phyloP scores from a whole-genome alignment of 1,140 invertebrate genomes.

The Lasaia peninsularis region DNA sequence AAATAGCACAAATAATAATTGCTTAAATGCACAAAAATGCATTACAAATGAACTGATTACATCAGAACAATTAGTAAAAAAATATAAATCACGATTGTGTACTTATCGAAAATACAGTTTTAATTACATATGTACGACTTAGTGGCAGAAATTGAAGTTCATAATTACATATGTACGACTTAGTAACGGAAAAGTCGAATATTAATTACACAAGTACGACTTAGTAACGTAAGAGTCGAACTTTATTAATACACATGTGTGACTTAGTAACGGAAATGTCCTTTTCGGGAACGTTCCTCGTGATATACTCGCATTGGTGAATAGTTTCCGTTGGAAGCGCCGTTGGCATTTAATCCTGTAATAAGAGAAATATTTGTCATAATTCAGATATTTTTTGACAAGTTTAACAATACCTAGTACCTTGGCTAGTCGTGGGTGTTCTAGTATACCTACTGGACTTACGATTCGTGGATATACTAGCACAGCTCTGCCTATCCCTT shows the following conservation, averaged over 20 bases:
- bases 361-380: conserved; percentile 17
- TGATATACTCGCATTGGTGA: conserved; percentile 87
- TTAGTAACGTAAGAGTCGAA: too few relatives aligned
- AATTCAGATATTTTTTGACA: too few relatives aligned
- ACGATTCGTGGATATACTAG: too few relatives aligned
- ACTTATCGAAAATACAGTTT: conserved; percentile 33
- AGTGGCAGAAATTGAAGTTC: conserved; percentile 79
- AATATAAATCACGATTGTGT: conserved; percentile 61
- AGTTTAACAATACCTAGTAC: too few relatives aligned
- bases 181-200: conserved; percentile 85
- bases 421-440: too few relatives aligned
- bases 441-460: too few relatives aligned
- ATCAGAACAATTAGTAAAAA: conserved; percentile 41
- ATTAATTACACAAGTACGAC: conserved; percentile 12
- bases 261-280: conserved; percentile 86
- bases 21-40: conserved; percentile 27
- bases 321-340: conserved; percentile 80
- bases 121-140: conserved; percentile 38
- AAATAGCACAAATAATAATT: conserved; percentile 6
- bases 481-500: too few relatives aligned
- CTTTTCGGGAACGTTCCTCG: conserved; percentile 86
- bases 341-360: conserved; percentile 82
- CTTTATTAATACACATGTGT: not conserved
- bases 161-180: conserved; percentile 31
- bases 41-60: conserved; percentile 41